These are phyloP conservation scores for Phylloscopus trochiloides DNA, from an alignment of 2,113 vertebrate genomes.

Conservation along the genomic window DNA sequence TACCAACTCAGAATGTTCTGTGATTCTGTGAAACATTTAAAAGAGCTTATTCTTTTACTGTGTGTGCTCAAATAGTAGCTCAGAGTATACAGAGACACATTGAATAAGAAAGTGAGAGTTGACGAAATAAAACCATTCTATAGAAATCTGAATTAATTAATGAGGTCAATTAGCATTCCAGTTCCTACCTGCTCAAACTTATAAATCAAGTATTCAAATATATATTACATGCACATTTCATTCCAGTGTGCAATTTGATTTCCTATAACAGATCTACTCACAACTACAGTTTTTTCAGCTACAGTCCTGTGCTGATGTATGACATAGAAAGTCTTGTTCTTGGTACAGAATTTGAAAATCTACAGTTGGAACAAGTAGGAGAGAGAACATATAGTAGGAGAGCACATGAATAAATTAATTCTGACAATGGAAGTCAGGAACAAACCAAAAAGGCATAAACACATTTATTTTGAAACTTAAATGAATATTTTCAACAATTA, in stretches of 20 bases:
- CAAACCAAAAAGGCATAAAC: constrained; percentile 16
- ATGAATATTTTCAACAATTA: constrained; percentile 56
- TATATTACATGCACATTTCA: not conserved
- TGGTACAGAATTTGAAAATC: not conserved
- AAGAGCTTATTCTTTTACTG: not conserved
- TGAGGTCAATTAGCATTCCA: not conserved
- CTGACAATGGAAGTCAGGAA: constrained; percentile 6
- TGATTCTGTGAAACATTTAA: not conserved
- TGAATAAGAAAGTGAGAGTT: not conserved
- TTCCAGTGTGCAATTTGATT: not conserved
- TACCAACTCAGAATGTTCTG: not conserved
- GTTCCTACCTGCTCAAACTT: not conserved
- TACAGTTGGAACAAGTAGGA: not conserved
- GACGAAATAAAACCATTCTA: not conserved
- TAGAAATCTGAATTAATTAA: not conserved
- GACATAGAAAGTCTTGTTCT: not conserved
- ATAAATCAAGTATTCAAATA: not conserved
- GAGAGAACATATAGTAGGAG: not conserved
- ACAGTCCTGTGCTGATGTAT: not conserved
- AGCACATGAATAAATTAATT: not conserved
- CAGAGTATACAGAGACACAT: not conserved
- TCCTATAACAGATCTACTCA: not conserved
- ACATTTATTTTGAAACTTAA: constrained; percentile 50
- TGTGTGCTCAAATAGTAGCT: not conserved
- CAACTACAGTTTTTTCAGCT: not conserved